Evolutionary conservation across 2,113 vertebrate species (phyloP).

Genomic region (Pseudolaguvia tuberculata): DNA sequence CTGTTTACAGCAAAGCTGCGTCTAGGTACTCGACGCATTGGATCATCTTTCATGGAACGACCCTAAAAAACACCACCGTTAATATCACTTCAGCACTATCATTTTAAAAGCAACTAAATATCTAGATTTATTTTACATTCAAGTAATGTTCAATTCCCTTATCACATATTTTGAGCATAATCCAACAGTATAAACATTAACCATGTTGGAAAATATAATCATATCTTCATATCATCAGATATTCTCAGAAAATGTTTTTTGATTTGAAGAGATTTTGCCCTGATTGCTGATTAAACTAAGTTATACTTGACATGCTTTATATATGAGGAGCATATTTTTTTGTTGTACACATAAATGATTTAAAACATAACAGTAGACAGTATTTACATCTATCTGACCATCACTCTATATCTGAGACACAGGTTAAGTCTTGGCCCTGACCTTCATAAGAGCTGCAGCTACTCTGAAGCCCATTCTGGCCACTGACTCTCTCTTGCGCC

Average conservation of each 20-base stretch:
- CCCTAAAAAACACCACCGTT: constrained; percentile 34
- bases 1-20: constrained; percentile 91
- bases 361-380: not conserved
- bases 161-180: not conserved
- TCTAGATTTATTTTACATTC: too few species aligned
- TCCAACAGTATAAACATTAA: not conserved
- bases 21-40: constrained; percentile 73
- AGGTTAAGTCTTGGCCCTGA: constrained; percentile 41
- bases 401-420: not conserved
- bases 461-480: constrained; percentile 98
- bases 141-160: not conserved
- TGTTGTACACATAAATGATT: not conserved
- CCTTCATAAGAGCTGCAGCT: constrained; percentile 87
- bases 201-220: constrained; percentile 1
- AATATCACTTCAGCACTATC: constrained; percentile 2
- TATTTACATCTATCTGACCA: not conserved
- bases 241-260: too few species aligned
- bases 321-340: too few species aligned
- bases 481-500: constrained; percentile 91
- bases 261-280: too few species aligned
- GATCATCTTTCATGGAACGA: constrained; percentile 76
- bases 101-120: not conserved
- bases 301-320: too few species aligned
- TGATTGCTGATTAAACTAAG: too few species aligned
- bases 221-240: not conserved